These are phyloP conservation scores for Paramormyrops hopkinsi DNA, from an alignment of 2,797 vertebrate genomes.

Conservation along the genomic window DNA sequence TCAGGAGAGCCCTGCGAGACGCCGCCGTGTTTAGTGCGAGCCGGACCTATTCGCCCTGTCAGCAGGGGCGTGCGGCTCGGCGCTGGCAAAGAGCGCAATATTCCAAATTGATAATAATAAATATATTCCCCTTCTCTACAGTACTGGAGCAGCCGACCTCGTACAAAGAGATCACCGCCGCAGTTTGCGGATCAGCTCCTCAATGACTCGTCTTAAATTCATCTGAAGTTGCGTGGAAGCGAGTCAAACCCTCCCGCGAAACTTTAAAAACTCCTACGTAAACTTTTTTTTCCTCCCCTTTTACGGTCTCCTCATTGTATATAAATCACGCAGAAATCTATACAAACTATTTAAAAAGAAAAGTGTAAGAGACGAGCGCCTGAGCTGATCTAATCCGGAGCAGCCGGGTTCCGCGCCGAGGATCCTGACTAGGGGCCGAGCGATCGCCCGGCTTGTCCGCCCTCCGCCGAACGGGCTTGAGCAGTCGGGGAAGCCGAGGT, in stretches of 20 bases:
- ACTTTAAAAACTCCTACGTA: neutral
- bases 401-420: neutral
- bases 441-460: neutral
- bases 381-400: neutral
- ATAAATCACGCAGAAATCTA: neutral
- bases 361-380: neutral
- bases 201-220: conserved; percentile 18
- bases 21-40: neutral
- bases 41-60: neutral
- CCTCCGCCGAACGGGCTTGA: conserved; percentile 18
- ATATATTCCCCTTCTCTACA: neutral
- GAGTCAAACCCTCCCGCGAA: conserved; percentile 15
- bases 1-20: neutral
- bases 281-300: neutral
- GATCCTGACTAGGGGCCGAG: conserved; percentile 7
- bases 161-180: neutral
- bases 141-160: neutral
- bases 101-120: neutral
- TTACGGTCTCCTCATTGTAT: neutral
- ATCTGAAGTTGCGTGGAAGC: neutral
- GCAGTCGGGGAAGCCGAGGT: conserved; percentile 22
- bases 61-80: neutral
- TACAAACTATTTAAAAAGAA: neutral
- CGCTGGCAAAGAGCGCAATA: neutral
- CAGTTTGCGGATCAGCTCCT: conserved; percentile 9